phyloP scores from a whole-genome alignment of 2,113 vertebrate genomes.

The Gambusia holbrooki region DNA sequence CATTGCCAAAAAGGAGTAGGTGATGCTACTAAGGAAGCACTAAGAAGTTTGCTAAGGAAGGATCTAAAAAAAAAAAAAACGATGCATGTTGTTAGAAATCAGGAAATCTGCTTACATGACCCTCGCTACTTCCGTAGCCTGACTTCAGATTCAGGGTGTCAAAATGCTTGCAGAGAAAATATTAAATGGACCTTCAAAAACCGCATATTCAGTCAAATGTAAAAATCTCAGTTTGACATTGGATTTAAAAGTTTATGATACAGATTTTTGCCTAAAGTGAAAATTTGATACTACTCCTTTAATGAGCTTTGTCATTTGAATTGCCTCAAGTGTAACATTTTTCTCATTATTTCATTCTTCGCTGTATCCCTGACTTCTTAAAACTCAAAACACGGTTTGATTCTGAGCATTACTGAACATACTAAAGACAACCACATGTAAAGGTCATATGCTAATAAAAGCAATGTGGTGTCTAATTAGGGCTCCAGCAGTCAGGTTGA shows the following conservation, averaged over 20 bases:
- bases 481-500: not conserved
- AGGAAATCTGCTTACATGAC: slow-evolving; percentile 1
- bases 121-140: slow-evolving; percentile 16
- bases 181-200: not conserved
- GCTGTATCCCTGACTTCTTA: not conserved
- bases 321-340: not conserved
- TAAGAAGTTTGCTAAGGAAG: not conserved
- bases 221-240: not conserved
- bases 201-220: slow-evolving; percentile 5
- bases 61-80: slow-evolving; percentile 4
- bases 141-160: slow-evolving; percentile 4
- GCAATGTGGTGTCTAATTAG: slow-evolving; percentile 2
- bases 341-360: not conserved
- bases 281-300: not conserved
- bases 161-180: not conserved
- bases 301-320: slow-evolving; percentile 5
- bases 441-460: slow-evolving; percentile 12
- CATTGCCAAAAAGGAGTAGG: too few relatives aligned
- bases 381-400: slow-evolving; percentile 1
- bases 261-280: not conserved
- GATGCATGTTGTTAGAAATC: slow-evolving; percentile 1
- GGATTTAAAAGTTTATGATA: slow-evolving; percentile 4
- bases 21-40: too few relatives aligned
- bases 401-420: slow-evolving; percentile 7
- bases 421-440: not conserved